These are phyloP conservation scores for Percopsis omiscomaycus DNA, from an alignment of 2,797 vertebrate genomes.

Conservation along the genomic window DNA sequence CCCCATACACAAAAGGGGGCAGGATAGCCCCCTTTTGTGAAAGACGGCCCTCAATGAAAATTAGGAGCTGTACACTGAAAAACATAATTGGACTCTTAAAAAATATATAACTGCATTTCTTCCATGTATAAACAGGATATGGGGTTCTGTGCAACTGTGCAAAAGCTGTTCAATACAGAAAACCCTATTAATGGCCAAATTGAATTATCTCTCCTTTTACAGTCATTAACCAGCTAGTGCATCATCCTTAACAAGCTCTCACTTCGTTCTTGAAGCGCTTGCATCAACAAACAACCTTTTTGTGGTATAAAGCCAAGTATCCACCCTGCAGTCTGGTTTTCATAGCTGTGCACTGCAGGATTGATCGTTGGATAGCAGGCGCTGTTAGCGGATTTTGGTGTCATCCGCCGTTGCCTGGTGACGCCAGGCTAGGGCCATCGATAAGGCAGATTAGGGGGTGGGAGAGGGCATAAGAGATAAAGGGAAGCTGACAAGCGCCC, in stretches of 20 bases:
- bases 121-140: neutral
- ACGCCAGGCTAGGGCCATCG: constrained; percentile 64
- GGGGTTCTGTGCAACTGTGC: constrained; percentile 9
- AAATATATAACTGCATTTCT: neutral
- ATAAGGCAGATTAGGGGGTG: constrained; percentile 62
- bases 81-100: neutral
- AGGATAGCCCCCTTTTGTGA: too few relatives aligned
- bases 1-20: too few relatives aligned
- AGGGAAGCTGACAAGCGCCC: constrained; percentile 49
- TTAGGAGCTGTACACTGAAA: neutral
- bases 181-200: constrained; percentile 41
- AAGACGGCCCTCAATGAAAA: too few relatives aligned
- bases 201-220: constrained; percentile 22
- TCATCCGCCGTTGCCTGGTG: constrained; percentile 72
- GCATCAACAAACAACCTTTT: neutral
- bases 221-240: neutral
- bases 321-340: constrained; percentile 10
- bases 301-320: constrained; percentile 4
- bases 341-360: constrained; percentile 10
- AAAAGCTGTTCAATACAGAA: neutral
- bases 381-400: constrained; percentile 46
- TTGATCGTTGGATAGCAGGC: constrained; percentile 24
- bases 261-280: neutral
- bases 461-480: constrained; percentile 53
- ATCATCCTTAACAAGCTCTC: constrained; percentile 7